A percentile compares a stretch with the other conserved stretches of the same genome.
Evolutionary conservation across 2,797 vertebrate genomes (phyloP).

Genomic region (Trachops cirrhosus): DNA sequence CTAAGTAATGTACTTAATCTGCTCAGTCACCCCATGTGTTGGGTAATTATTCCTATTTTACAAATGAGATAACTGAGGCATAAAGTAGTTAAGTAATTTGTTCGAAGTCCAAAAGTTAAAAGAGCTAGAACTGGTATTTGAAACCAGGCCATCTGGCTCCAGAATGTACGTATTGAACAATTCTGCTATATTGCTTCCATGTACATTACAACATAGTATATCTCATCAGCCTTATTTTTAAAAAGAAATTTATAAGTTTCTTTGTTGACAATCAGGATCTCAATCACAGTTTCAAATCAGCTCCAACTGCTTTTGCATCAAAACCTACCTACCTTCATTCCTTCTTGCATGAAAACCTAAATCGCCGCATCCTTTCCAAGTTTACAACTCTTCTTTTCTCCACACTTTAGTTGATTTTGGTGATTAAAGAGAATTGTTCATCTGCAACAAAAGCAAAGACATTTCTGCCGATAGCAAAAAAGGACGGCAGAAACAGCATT

Average conservation of each 20-base stretch:
- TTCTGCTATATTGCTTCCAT: background rate
- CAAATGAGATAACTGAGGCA: background rate
- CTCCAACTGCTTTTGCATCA: background rate
- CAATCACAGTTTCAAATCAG: background rate
- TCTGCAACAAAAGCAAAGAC: conserved; percentile 79
- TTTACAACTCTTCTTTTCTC: conserved; percentile 66
- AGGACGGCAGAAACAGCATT: conserved; percentile 80
- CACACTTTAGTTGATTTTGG: conserved; percentile 69
- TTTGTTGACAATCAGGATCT: conserved; percentile 3
- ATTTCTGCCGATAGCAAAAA: conserved; percentile 76
- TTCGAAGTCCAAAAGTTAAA: background rate
- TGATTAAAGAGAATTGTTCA: conserved; percentile 74
- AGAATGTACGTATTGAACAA: background rate
- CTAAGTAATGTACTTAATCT: background rate
- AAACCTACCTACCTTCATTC: conserved; percentile 30
- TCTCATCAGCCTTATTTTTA: background rate
- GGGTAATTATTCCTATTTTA: background rate
- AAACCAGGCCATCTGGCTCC: background rate
- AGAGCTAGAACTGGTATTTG: background rate
- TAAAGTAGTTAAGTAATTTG: background rate
- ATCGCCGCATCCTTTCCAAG: conserved; percentile 33
- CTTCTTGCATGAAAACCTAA: conserved; percentile 44
- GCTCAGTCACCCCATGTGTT: background rate
- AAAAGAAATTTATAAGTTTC: background rate
- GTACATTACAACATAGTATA: background rate